Evolutionary conservation across 1,140 invertebrate species (phyloP).

Genomic region (Temnothorax nylanderi): DNA sequence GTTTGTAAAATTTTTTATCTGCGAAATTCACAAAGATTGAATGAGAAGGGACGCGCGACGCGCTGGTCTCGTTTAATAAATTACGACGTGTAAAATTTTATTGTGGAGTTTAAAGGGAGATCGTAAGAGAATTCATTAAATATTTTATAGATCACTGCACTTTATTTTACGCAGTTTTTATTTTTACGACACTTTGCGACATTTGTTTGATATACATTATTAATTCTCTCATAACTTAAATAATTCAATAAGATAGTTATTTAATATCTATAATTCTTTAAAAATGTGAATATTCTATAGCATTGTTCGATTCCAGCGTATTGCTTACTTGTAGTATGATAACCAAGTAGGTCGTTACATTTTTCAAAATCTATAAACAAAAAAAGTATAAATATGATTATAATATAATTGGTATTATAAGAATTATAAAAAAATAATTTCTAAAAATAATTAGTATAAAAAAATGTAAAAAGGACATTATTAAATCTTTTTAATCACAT

Average conservation of each 20-base stretch:
- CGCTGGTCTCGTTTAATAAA: background rate
- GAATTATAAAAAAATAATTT: background rate
- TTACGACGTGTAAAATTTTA: background rate
- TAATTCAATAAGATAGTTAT: background rate
- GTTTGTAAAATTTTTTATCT: background rate
- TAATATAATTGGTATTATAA: background rate
- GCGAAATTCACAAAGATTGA: background rate
- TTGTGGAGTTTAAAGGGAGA: background rate
- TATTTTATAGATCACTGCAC: background rate
- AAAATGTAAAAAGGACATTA: background rate
- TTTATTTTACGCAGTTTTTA: background rate
- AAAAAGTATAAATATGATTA: background rate
- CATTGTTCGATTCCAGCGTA: background rate
- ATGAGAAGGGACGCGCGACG: background rate
- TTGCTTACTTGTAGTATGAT: constrained; percentile 63
- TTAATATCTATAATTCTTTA: background rate
- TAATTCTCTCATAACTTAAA: background rate
- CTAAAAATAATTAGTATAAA: no score
- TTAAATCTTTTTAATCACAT: background rate
- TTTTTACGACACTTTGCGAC: background rate
- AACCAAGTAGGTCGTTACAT: constrained; percentile 51
- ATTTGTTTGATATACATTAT: background rate
- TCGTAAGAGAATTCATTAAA: background rate
- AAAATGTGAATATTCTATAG: background rate
- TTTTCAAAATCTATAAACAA: constrained; percentile 43